Conservation (phyloP, 1,140 invertebrate genomes). For the Coboldia fuscipes region DNA sequence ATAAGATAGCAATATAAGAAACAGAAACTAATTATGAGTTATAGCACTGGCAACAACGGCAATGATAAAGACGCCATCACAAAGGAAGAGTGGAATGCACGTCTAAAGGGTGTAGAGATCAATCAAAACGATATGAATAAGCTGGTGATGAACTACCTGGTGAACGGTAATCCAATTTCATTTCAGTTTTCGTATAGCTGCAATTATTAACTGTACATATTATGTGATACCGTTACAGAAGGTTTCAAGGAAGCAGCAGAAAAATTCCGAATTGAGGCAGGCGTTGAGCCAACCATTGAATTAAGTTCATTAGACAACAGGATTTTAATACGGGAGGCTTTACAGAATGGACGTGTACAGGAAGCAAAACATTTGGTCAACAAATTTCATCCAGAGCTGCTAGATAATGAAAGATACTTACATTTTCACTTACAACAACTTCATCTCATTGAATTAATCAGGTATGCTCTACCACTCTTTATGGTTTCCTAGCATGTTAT, state of each 20-base stretch:
- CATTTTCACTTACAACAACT: slow-evolving; percentile 95
- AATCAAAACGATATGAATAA: slow-evolving; percentile 86
- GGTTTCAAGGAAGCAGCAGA: slow-evolving; percentile 96
- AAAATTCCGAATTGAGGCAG: slow-evolving; percentile 89
- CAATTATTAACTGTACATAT: slow-evolving; percentile 2
- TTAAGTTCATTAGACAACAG: slow-evolving; percentile 78
- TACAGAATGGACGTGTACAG: slow-evolving; percentile 81
- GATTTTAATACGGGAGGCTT: slow-evolving; percentile 84
- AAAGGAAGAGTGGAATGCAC: slow-evolving; percentile 41
- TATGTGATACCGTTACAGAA: slow-evolving; percentile 43
- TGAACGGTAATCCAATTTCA: slow-evolving; percentile 51
- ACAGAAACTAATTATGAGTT: too few species aligned
- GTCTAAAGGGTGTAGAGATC: slow-evolving; percentile 57
- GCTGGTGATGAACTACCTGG: slow-evolving; percentile 95
- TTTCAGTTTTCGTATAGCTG: too few species aligned
- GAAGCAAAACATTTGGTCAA: slow-evolving; percentile 88
- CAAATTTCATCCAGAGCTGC: slow-evolving; percentile 77
- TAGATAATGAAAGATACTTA: slow-evolving; percentile 86
- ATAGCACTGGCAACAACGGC: not conserved
- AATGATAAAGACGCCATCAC: slow-evolving; percentile 6
- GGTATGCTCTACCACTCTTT: slow-evolving; percentile 18
- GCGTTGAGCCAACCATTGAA: slow-evolving; percentile 66
- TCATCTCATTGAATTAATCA: slow-evolving; percentile 84
- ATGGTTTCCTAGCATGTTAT: too few species aligned
- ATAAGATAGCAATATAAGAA: too few species aligned